A percentile compares a stretch with the other conserved stretches of the same genome.
Evolutionary conservation across 2,797 vertebrate genomes (phyloP).

Genomic region (Coracias cyanogaster): DNA sequence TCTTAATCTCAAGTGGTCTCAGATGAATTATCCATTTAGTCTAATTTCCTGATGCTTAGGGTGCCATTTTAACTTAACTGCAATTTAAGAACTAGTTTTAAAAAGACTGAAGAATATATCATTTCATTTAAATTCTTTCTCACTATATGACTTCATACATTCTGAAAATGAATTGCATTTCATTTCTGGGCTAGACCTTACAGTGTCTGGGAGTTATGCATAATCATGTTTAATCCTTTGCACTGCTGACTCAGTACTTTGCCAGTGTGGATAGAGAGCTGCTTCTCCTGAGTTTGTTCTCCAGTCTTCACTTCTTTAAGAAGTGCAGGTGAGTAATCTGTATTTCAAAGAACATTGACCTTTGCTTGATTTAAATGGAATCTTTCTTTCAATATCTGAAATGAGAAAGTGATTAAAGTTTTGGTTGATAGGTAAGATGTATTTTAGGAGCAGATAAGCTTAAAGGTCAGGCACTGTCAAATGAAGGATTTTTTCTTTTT

Average conservation of each 20-base stretch:
- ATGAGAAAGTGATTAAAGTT: slow-evolving; percentile 83
- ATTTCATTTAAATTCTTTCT: background rate
- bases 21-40: background rate
- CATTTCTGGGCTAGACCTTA: slow-evolving; percentile 58
- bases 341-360: slow-evolving; percentile 82
- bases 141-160: background rate
- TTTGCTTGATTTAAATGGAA: slow-evolving; percentile 82
- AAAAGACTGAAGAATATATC: background rate
- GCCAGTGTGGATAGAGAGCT: background rate
- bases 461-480: slow-evolving; percentile 82
- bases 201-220: slow-evolving; percentile 3
- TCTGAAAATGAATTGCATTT: slow-evolving; percentile 52
- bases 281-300: slow-evolving; percentile 55
- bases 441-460: slow-evolving; percentile 80
- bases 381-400: slow-evolving; percentile 81
- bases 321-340: slow-evolving; percentile 72
- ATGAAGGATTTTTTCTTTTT: slow-evolving; percentile 76
- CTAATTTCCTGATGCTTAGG: slow-evolving; percentile 23
- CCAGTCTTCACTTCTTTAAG: slow-evolving; percentile 53
- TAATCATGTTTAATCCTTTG: slow-evolving; percentile 74
- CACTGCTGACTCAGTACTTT: slow-evolving; percentile 71
- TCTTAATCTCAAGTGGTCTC: background rate
- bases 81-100: slow-evolving; percentile 31
- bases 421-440: slow-evolving; percentile 78
- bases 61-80: slow-evolving; percentile 39